phyloP scores from a whole-genome alignment of 2,113 vertebrate species.

The Chloroceryle aenea region DNA sequence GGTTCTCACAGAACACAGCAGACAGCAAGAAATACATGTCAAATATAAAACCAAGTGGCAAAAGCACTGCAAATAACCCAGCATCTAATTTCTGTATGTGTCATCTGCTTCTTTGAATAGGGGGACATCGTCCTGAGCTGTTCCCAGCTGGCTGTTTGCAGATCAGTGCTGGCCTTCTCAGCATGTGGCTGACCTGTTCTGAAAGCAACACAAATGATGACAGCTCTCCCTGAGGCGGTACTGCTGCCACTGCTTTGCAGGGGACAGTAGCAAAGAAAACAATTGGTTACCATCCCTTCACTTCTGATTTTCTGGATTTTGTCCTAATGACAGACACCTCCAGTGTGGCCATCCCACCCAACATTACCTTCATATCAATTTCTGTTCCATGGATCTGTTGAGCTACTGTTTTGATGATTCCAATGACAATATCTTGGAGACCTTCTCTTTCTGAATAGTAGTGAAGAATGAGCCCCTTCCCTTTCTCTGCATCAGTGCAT shows the following conservation, averaged over 20 bases:
- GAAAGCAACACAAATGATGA: background rate
- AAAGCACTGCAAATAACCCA: background rate
- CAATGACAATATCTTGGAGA: constrained; percentile 98
- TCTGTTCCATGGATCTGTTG: constrained; percentile 98
- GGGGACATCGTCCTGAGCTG: background rate
- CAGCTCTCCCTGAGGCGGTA: background rate
- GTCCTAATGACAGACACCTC: background rate
- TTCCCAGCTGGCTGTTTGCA: background rate
- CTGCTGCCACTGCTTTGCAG: background rate
- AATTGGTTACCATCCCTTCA: background rate
- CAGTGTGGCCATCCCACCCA: background rate
- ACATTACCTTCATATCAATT: constrained; percentile 97
- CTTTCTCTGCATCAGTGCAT: constrained; percentile 95
- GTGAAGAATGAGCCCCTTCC: constrained; percentile 95
- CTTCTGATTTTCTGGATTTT: background rate
- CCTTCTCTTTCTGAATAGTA: constrained; percentile 98
- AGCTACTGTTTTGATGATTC: constrained; percentile 98
- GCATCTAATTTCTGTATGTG: background rate
- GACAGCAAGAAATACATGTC: background rate
- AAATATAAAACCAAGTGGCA: background rate
- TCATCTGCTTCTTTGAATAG: background rate
- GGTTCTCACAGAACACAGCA: background rate
- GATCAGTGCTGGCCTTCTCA: background rate
- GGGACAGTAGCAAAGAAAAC: background rate
- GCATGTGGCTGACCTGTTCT: background rate